Percentiles rank a stretch among this genome's conserved stretches.
These are phyloP conservation scores for Solenodon paradoxus DNA, from an alignment of 2,113 vertebrate genomes.

Conservation along the genomic window DNA sequence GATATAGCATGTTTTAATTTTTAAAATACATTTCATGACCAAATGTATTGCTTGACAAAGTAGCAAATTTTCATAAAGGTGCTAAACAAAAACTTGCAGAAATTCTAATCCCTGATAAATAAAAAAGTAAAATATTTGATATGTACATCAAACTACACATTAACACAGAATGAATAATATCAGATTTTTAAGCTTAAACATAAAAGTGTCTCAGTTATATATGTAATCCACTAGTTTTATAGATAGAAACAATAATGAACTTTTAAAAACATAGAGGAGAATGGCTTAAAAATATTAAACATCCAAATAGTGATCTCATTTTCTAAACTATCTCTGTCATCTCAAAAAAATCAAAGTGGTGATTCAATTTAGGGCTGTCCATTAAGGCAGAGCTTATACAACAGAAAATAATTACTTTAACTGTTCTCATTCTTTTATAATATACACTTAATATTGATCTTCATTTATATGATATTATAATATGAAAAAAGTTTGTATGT, in stretches of 20 bases:
- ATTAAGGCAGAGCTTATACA: not conserved
- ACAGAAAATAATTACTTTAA: not conserved
- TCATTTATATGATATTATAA: not conserved
- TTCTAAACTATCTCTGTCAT: constrained; percentile 5
- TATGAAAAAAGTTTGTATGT: not conserved
- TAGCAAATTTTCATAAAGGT: constrained; percentile 43
- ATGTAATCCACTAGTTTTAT: constrained; percentile 14
- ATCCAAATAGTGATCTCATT: not conserved
- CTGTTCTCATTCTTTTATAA: not conserved
- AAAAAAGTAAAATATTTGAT: not conserved
- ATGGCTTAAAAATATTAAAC: not conserved
- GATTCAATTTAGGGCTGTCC: not conserved
- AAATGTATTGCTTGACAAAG: constrained; percentile 49
- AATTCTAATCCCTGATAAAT: not conserved
- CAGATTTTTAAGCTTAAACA: constrained; percentile 41
- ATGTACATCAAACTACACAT: not conserved
- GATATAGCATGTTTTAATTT: constrained; percentile 59
- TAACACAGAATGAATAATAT: constrained; percentile 14
- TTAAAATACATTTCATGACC: constrained; percentile 54
- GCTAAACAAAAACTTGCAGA: not conserved
- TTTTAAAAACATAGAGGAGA: not conserved
- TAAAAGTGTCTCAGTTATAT: not conserved
- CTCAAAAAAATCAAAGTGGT: constrained; percentile 10
- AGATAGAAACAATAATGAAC: constrained; percentile 5
- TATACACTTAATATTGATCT: not conserved